A percentile compares a stretch with the other conserved stretches of the same genome.
Conservation (phyloP, 1,140 invertebrate species). For the Chrysomallon squamiferum region DNA sequence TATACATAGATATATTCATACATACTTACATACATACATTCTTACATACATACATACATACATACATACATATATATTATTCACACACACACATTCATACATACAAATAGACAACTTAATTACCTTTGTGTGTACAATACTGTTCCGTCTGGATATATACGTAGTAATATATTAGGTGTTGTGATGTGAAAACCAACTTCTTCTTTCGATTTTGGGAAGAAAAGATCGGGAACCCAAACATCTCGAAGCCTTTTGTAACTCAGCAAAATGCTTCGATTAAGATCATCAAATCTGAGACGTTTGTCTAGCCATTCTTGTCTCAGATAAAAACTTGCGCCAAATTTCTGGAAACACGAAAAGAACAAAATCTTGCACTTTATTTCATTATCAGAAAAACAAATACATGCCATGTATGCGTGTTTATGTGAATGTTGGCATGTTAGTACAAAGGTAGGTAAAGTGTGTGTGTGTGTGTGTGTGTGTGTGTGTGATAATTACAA, state of each 20-base stretch:
- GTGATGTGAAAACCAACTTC: neutral
- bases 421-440: neutral
- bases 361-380: neutral
- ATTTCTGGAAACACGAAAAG: neutral
- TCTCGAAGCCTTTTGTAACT: neutral
- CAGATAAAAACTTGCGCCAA: constrained; percentile 2
- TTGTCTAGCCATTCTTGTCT: neutral
- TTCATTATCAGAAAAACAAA: neutral
- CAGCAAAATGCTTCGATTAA: neutral
- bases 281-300: neutral
- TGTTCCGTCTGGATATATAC: neutral
- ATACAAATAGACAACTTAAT: no score
- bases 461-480: neutral
- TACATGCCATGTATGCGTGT: neutral
- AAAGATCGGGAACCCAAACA: neutral
- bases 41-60: no score
- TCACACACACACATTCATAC: no score
- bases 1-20: no score
- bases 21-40: no score
- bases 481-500: neutral
- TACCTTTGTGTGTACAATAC: constrained; percentile 2
- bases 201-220: neutral
- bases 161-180: constrained; percentile 4
- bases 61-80: no score
- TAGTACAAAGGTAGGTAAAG: neutral